These are phyloP conservation scores for Bombus sibiricus DNA, from an alignment of 1,140 invertebrate genomes.

Conservation along the genomic window DNA sequence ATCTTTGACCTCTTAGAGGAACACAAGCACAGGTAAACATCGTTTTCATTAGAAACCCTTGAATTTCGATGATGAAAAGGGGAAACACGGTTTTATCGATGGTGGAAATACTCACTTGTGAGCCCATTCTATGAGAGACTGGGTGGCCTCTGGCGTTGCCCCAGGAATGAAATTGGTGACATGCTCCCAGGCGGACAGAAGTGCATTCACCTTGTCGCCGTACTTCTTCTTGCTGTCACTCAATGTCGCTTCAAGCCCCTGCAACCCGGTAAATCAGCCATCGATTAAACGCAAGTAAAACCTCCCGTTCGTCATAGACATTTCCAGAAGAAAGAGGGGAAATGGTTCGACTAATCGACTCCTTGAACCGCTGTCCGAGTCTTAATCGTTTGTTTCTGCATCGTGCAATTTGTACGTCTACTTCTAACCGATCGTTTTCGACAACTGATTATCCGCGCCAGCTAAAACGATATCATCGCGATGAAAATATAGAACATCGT, in stretches of 20 bases:
- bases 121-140: slow-evolving; percentile 83
- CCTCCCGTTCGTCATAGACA: neutral
- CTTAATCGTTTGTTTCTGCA: no score
- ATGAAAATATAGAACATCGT: neutral
- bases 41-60: neutral
- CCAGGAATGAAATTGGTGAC: slow-evolving; percentile 83
- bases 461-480: neutral
- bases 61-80: no score
- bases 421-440: neutral
- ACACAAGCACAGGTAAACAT: neutral
- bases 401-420: neutral
- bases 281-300: slow-evolving; percentile 42
- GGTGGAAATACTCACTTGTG: slow-evolving; percentile 79
- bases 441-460: neutral
- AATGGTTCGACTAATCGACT: neutral
- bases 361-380: neutral
- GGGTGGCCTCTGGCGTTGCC: slow-evolving; percentile 80
- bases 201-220: slow-evolving; percentile 84
- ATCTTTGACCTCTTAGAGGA: fast-evolving
- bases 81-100: neutral
- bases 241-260: slow-evolving; percentile 83
- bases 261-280: slow-evolving; percentile 58
- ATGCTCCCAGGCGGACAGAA: slow-evolving; percentile 84
- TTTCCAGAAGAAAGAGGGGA: neutral
- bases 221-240: slow-evolving; percentile 84